A percentile compares a stretch with the other conserved stretches of the same genome.
Evolutionary conservation across 2,113 vertebrate species (phyloP).

Genomic region (Nestor notabilis): DNA sequence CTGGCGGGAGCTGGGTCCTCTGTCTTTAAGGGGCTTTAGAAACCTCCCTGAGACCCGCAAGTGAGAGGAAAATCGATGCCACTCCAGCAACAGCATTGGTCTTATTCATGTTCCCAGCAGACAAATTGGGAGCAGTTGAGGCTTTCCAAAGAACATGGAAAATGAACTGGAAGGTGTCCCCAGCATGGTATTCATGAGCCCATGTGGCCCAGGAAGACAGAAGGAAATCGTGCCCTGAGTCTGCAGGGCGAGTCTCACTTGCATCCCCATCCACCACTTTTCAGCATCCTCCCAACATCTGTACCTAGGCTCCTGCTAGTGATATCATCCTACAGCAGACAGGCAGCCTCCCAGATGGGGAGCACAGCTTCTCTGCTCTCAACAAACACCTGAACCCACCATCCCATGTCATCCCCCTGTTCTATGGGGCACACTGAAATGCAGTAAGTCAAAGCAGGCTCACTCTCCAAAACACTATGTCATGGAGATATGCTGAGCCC

Average conservation of each 20-base stretch:
- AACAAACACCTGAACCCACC: background rate
- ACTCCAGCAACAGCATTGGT: background rate
- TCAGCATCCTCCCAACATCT: background rate
- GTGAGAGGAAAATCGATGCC: accelerated
- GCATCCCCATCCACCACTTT: background rate
- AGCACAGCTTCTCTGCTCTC: background rate
- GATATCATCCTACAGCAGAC: background rate
- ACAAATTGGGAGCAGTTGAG: background rate
- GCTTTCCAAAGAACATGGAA: background rate
- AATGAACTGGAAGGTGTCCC: background rate
- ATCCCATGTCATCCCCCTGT: background rate
- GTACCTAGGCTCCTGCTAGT: background rate
- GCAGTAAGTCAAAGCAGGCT: background rate
- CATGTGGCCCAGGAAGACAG: accelerated
- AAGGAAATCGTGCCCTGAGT: accelerated
- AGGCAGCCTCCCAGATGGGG: background rate
- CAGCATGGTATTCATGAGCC: background rate
- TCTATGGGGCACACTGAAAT: accelerated
- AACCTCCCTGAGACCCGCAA: accelerated
- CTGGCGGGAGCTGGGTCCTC: accelerated
- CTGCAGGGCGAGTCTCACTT: background rate
- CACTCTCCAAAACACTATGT: background rate
- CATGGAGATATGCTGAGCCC: background rate
- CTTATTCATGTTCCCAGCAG: accelerated
- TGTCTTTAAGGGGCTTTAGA: background rate